A percentile compares a stretch with the other conserved stretches of the same genome.
phyloP scores from a whole-genome alignment of 2,113 vertebrate species.

The Otolemur garnettii region DNA sequence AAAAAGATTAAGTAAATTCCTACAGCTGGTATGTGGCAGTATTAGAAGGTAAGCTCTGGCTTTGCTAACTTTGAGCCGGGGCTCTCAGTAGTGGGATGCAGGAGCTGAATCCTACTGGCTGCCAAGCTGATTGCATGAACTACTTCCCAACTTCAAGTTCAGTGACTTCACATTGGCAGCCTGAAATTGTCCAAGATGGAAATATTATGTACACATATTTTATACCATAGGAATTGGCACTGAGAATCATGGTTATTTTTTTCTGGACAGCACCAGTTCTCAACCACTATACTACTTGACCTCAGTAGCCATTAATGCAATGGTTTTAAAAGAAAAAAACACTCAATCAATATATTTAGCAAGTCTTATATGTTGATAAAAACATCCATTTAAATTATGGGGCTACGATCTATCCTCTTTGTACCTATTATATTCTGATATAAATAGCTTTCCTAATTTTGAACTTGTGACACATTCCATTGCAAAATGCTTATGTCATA shows the following conservation, averaged over 20 bases:
- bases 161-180: background rate
- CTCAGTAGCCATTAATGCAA: background rate
- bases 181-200: background rate
- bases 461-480: background rate
- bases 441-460: background rate
- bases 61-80: background rate
- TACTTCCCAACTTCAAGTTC: background rate
- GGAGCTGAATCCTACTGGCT: background rate
- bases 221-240: background rate
- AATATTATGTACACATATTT: background rate
- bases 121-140: background rate
- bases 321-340: background rate
- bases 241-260: background rate
- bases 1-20: background rate
- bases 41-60: background rate
- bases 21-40: background rate
- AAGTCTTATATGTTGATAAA: background rate
- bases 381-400: background rate
- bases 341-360: background rate
- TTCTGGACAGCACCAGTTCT: background rate
- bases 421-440: background rate
- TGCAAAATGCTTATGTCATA: background rate
- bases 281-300: background rate
- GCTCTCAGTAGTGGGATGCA: background rate
- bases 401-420: background rate